Conservation (phyloP, 2,888 invertebrate genomes). For the Drosophila trichaetosa region DNA sequence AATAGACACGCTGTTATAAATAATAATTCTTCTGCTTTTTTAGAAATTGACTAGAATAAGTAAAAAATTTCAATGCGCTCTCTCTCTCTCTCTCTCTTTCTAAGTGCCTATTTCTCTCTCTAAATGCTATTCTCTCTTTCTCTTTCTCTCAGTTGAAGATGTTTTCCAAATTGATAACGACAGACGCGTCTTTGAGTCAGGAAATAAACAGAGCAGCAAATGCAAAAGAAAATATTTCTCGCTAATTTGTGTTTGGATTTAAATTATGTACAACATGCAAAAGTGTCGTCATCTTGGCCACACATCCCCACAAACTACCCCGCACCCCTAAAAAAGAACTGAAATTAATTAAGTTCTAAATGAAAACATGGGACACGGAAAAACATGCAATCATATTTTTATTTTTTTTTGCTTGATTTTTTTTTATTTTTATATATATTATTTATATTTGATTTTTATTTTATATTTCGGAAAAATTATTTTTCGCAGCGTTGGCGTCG, state of each 20-base stretch:
- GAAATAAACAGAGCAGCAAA: conserved; percentile 64
- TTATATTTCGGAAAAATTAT: conserved; percentile 73
- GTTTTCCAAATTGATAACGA: conserved; percentile 59
- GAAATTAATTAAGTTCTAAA: conserved; percentile 70
- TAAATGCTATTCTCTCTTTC: conserved; percentile 1
- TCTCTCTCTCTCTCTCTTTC: not conserved
- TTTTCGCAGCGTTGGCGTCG: conserved; percentile 54
- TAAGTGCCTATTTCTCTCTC: not conserved
- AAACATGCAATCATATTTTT: conserved; percentile 45
- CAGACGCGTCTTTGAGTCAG: conserved; percentile 25
- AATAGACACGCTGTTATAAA: conserved; percentile 23
- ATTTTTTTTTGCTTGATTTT: conserved; percentile 10
- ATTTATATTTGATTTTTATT: conserved; percentile 59
- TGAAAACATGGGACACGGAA: conserved; percentile 42
- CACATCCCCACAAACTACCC: not conserved
- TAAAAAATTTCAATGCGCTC: conserved; percentile 15
- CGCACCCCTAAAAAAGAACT: conserved; percentile 2
- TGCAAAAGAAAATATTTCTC: conserved; percentile 54
- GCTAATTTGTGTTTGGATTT: conserved; percentile 73
- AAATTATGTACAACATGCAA: conserved; percentile 67
- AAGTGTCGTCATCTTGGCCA: conserved; percentile 50
- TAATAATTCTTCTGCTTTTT: conserved; percentile 14
- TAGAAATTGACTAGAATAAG: conserved; percentile 18
- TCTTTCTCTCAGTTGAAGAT: conserved; percentile 3
- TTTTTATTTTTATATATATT: conserved; percentile 53